These are phyloP conservation scores for Spondyliosoma cantharus DNA, from an alignment of 2,797 vertebrate genomes.

Conservation along the genomic window DNA sequence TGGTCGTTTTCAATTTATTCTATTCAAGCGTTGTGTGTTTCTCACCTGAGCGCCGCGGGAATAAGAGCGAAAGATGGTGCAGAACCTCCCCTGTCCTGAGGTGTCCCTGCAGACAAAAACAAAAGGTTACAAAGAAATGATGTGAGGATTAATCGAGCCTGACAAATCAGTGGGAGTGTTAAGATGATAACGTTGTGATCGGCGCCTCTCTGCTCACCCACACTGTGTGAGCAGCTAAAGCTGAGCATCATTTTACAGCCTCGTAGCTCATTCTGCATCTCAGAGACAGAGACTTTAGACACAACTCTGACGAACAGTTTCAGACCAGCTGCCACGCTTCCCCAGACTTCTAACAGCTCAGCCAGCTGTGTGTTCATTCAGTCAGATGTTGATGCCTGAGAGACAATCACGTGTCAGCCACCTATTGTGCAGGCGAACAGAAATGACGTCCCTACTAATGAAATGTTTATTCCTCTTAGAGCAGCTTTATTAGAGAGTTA, in stretches of 20 bases:
- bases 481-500: neutral
- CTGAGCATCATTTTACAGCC: neutral
- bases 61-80: slow-evolving; percentile 98
- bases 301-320: neutral
- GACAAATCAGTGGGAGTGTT: neutral
- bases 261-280: slow-evolving; percentile 2
- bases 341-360: neutral
- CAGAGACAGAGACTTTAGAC: neutral
- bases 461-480: neutral
- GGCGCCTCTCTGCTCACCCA: neutral
- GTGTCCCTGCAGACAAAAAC: slow-evolving; percentile 90
- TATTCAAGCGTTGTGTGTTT: neutral
- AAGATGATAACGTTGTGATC: neutral
- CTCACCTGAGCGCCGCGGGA: slow-evolving; percentile 97
- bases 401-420: neutral
- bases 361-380: neutral
- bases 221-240: neutral
- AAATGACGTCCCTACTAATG: neutral
- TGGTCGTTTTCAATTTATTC: neutral
- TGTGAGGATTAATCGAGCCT: neutral
- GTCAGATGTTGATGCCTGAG: neutral
- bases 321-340: neutral
- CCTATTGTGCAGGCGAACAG: neutral
- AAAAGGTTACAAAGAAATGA: slow-evolving; percentile 25
- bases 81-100: slow-evolving; percentile 97